Base-by-base conservation (phyloP, 1,140 invertebrate species). In the Phocides pigmalion region DNA sequence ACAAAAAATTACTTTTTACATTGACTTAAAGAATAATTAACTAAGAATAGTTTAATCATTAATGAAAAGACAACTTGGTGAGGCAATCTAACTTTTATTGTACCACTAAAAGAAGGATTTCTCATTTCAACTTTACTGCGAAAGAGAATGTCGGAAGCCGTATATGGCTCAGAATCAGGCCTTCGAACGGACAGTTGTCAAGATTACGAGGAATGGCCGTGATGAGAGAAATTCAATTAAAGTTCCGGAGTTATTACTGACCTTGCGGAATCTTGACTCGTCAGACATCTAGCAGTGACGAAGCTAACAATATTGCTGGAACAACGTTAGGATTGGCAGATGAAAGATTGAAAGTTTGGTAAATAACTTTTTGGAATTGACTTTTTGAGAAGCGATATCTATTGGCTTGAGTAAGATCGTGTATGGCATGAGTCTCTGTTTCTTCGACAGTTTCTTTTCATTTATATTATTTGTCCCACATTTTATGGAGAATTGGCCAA, bases 171-270 rank as follows among this genome's bases (percentile, higher is more conserved):
- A 4, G 44, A 59, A 49, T 15, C 56, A 20, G 28, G 28, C 56
- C 14, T 28, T 49, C 32, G 12, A 39, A 37, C 44, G 58, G 46
- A 37, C 44, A 19, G 16, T 61, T 49, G 44, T 61, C 58, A 49
- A 53, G 58, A 61, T 61, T 61, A 61, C 44, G 47, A 39, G 35
- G 32, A 39, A 32, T 22, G 15, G 32, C 28, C 44, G 12, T 46
- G 54, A 59, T 50, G 46, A 49, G 56, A 49, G 58, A 61, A 61
- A 61, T 61, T 61, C 44, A 61, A 61, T 61, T 61, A 61, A 61
- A 61, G 58, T 61, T 61, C 44, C 17, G 32, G 32, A 37, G 58
- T 49, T 61, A 61, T 42, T 58, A 47, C 56, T 47, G 16, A 46
- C 56, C 44, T 46, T 58, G 54, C 15, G 28, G 28, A 32, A 32